These are phyloP conservation scores for Melanchra persicariae DNA, from an alignment of 2,888 invertebrate species.

Conservation along the genomic window DNA sequence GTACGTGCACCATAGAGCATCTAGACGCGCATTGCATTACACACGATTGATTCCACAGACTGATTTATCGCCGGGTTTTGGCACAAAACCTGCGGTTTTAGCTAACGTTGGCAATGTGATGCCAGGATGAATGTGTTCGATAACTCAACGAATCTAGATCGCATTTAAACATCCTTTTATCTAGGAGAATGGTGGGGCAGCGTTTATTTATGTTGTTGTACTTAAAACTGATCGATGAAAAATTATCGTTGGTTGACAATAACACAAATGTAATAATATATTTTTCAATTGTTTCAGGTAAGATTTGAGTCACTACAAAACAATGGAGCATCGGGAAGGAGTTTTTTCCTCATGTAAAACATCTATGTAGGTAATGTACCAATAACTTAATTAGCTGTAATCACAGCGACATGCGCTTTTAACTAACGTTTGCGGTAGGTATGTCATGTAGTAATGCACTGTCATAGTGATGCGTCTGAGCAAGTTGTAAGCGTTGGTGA, in stretches of 20 bases:
- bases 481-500: not conserved
- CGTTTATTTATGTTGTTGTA: not conserved
- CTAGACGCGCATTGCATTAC: constrained; percentile 15
- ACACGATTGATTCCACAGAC: constrained; percentile 67
- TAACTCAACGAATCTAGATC: constrained; percentile 25
- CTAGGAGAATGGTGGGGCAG: not conserved
- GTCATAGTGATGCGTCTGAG: not conserved
- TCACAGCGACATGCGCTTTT: too few relatives aligned
- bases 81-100: constrained; percentile 54
- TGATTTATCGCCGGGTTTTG: constrained; percentile 64
- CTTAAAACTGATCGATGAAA: not conserved
- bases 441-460: not conserved
- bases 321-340: not conserved
- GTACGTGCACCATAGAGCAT: not conserved
- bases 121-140: constrained; percentile 23
- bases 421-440: not conserved
- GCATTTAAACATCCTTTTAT: constrained; percentile 25
- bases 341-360: not conserved
- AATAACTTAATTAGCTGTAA: not conserved
- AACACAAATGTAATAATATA: not conserved
- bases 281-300: constrained; percentile 67
- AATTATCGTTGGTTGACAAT: not conserved
- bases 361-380: not conserved
- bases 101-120: constrained; percentile 11
- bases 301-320: not conserved